Base-by-base conservation (phyloP, 2,113 vertebrate species). In the Calidris pugnax region DNA sequence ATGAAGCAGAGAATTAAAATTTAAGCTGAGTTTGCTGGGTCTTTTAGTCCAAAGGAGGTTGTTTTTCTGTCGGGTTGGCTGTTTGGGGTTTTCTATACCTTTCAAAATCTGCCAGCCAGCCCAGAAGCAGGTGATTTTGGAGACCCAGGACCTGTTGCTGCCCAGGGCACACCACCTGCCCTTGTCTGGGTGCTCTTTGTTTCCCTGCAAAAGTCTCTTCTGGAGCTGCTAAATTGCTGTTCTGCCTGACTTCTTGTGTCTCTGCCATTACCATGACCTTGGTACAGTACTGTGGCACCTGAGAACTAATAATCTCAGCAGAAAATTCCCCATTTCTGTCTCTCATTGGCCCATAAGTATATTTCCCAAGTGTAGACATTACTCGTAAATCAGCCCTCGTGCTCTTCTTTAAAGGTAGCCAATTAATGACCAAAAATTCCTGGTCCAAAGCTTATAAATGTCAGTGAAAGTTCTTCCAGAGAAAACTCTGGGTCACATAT, bases 1-100 rank as follows among this genome's bases (percentile, higher is more conserved):
- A 95, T 92, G 93, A 95, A 97, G 90, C 48, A 87, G 45, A 92
- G 88, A 97, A 97, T 96, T 97, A 95, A 97, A 97, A 97, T 87
- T 94, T 95, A 82, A 75, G 79, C 68, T 91, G 91, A 87, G 35
- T 89, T 82, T 82, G 9, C 41, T 57, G 10, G 7, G 41, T 55
- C 13, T 83, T 80, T 97, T 90, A 85, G 74, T 96, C 72, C 68
- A 92, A 85, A 81, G 51, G 21, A 67, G 10, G 5, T 27, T 63
- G 24, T 26, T 77, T 84, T 77, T 53, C 47, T 35, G 1, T 32
- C 4, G 4, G 5, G 8, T 48, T 73, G 41, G 9, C 45, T 15
- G 63, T 79, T 43, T 43, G 11, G 12, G 1, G 12, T 7, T 12
- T 24, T 30, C 71, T 66, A 43, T 24, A 24, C 22, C 32, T 94